Percentiles rank a stretch among this genome's conserved stretches.
These are phyloP conservation scores for Kryptolebias ocellatus DNA, from an alignment of 2,797 vertebrate genomes.

Conservation along the genomic window DNA sequence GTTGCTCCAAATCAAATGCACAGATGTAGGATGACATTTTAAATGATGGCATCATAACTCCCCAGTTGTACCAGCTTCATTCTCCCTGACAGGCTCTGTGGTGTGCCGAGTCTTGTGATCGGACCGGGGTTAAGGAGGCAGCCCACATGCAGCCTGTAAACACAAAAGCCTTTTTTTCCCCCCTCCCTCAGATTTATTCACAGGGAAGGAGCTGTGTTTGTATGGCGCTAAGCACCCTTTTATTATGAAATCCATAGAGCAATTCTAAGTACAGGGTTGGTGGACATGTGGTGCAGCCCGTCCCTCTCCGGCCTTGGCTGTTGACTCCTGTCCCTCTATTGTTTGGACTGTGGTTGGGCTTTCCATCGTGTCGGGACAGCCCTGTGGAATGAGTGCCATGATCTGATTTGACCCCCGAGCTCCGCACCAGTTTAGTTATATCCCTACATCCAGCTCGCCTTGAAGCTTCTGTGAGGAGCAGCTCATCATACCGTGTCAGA, in stretches of 20 bases:
- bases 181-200: slow-evolving; percentile 67
- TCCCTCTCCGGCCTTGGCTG: slow-evolving; percentile 69
- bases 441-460: slow-evolving; percentile 28
- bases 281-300: slow-evolving; percentile 66
- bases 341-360: slow-evolving; percentile 71
- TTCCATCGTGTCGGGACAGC: slow-evolving; percentile 56
- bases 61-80: slow-evolving; percentile 18
- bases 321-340: slow-evolving; percentile 65
- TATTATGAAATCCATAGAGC: slow-evolving; percentile 78
- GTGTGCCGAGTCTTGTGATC: slow-evolving; percentile 75
- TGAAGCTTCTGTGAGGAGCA: slow-evolving; percentile 31
- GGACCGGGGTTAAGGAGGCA: slow-evolving; percentile 68
- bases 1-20: slow-evolving; percentile 1
- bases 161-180: slow-evolving; percentile 74
- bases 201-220: slow-evolving; percentile 73
- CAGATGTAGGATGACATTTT: not conserved
- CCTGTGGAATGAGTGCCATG: slow-evolving; percentile 49
- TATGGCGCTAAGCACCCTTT: slow-evolving; percentile 68
- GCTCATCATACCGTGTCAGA: slow-evolving; percentile 43
- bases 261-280: slow-evolving; percentile 79
- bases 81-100: slow-evolving; percentile 44
- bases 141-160: slow-evolving; percentile 67
- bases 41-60: slow-evolving; percentile 11
- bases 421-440: slow-evolving; percentile 43
- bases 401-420: slow-evolving; percentile 56